Evolutionary conservation across 2,797 vertebrate genomes (phyloP).

Genomic region (Thaleichthys pacificus): DNA sequence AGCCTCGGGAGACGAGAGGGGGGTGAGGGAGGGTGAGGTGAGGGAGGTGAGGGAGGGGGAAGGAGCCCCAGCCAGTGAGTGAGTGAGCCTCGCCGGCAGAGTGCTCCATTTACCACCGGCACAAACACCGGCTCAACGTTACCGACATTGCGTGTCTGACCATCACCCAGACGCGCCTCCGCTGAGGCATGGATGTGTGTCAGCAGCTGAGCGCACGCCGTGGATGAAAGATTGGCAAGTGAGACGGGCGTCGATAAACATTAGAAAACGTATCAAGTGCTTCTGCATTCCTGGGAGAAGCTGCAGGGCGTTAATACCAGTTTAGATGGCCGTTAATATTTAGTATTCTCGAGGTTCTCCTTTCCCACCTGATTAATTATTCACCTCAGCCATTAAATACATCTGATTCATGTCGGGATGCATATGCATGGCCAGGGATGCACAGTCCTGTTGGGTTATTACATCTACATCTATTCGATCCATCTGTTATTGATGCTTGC

Average conservation of each 20-base stretch:
- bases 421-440: constrained; percentile 41
- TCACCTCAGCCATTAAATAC: constrained; percentile 66
- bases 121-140: constrained; percentile 59
- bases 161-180: constrained; percentile 18
- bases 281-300: constrained; percentile 48
- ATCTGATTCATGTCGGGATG: constrained; percentile 57
- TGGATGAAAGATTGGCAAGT: constrained; percentile 39
- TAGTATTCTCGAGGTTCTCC: constrained; percentile 61
- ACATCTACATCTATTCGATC: constrained; percentile 27
- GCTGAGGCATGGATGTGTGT: constrained; percentile 48
- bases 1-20: constrained; percentile 48
- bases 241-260: constrained; percentile 11
- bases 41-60: neutral
- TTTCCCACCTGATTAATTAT: constrained; percentile 65
- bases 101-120: constrained; percentile 58
- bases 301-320: constrained; percentile 53
- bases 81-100: constrained; percentile 45
- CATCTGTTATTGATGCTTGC: constrained; percentile 63
- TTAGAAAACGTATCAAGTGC: constrained; percentile 47
- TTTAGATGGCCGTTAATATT: constrained; percentile 63
- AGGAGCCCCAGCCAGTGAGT: constrained; percentile 41
- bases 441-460: constrained; percentile 47
- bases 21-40: too few species aligned
- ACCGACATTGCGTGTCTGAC: constrained; percentile 19
- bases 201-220: neutral